These are phyloP conservation scores for Ophioninae sp. DNA, from an alignment of 2,888 invertebrate genomes.

Conservation along the genomic window DNA sequence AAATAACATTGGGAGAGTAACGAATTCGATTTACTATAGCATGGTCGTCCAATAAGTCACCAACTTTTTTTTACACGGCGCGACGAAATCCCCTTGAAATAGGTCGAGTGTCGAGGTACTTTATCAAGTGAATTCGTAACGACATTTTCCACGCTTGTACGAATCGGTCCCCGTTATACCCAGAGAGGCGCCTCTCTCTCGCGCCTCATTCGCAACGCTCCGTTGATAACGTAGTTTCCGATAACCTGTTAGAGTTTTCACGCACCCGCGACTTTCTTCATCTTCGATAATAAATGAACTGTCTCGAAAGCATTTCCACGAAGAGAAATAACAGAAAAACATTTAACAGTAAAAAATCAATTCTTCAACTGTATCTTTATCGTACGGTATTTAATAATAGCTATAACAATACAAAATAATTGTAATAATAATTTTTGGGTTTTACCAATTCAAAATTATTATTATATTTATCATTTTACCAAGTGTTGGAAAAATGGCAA, in stretches of 20 bases:
- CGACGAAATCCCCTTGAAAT: not conserved
- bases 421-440: too few species aligned
- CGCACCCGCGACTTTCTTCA: not conserved
- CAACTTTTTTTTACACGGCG: not conserved
- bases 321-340: not conserved
- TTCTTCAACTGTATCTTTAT: not conserved
- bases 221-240: slow-evolving; percentile 55
- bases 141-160: slow-evolving; percentile 67
- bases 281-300: not conserved
- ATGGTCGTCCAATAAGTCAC: not conserved
- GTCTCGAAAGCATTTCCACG: not conserved
- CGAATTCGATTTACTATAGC: not conserved
- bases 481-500: too few species aligned
- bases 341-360: not conserved
- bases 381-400: not conserved
- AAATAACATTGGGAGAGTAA: not conserved
- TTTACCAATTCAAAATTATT: too few species aligned
- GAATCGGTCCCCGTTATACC: slow-evolving; percentile 63
- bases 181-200: slow-evolving; percentile 3
- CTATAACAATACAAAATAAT: too few species aligned
- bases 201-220: slow-evolving; percentile 55
- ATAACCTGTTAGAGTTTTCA: slow-evolving; percentile 36
- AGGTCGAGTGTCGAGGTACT: not conserved
- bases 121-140: slow-evolving; percentile 54
- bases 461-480: too few species aligned